phyloP scores from a whole-genome alignment of 2,888 invertebrate species.

The Girardia tigrina region DNA sequence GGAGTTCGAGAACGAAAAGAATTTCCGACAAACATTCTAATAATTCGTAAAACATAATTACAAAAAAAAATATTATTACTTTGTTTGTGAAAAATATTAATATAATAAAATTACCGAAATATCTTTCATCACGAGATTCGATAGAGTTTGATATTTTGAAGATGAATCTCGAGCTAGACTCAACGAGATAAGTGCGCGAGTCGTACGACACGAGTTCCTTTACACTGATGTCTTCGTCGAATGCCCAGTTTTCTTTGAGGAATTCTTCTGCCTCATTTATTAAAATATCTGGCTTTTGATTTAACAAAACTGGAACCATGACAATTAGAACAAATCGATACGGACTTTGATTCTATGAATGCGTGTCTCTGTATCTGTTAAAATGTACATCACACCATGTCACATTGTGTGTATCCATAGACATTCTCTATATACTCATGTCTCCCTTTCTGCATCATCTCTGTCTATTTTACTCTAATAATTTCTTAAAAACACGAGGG shows the following conservation, averaged over 20 bases:
- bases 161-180: not conserved
- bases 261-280: not conserved
- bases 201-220: not conserved
- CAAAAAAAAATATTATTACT: too few species aligned
- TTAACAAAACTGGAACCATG: not conserved
- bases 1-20: not conserved
- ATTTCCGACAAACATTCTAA: not conserved
- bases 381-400: too few species aligned
- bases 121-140: not conserved
- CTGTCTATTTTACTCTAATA: too few species aligned
- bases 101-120: not conserved
- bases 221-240: not conserved
- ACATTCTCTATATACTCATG: too few species aligned
- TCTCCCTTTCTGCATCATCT: too few species aligned
- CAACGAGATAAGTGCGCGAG: not conserved
- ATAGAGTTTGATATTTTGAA: slow-evolving; percentile 1
- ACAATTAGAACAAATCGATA: not conserved
- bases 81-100: too few species aligned
- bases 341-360: not conserved
- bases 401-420: too few species aligned
- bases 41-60: not conserved
- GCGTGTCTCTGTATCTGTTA: too few species aligned
- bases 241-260: not conserved
- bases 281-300: not conserved
- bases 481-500: too few species aligned